Evolutionary conservation across 30 jellyfish, hydroid and myxozoan genomes (phyloP).

Genomic region (Mastigias papua): DNA sequence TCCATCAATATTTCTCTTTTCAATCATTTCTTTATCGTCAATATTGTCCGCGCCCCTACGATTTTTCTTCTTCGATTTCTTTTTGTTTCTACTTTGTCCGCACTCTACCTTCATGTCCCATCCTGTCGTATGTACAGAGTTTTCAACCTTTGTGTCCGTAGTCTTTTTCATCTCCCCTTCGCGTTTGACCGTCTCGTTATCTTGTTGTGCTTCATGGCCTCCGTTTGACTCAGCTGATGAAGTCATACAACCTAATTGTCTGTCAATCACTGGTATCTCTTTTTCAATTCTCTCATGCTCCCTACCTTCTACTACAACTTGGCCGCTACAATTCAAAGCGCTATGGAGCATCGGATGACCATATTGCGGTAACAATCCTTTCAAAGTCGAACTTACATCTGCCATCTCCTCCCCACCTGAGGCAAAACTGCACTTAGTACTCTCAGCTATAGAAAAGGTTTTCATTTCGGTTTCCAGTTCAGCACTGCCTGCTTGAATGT

Average conservation of each 20-base stretch:
- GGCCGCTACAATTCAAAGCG: background rate
- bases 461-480: constrained; percentile 23
- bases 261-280: constrained; percentile 28
- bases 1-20: constrained; percentile 15
- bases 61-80: constrained; percentile 59
- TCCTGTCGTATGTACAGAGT: background rate
- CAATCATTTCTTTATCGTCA: constrained; percentile 8
- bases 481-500: background rate
- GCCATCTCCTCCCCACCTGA: constrained; percentile 18
- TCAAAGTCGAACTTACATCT: constrained; percentile 2
- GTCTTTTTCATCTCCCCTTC: background rate
- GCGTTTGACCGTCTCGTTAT: background rate
- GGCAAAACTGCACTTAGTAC: background rate
- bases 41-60: constrained; percentile 19
- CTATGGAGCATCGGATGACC: background rate
- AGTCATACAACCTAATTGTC: background rate
- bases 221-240: background rate
- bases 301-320: background rate
- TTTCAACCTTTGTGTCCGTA: background rate
- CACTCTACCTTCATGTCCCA: background rate
- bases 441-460: constrained; percentile 23
- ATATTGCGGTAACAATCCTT: constrained; percentile 26
- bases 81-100: constrained; percentile 15
- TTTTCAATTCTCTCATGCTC: constrained; percentile 3
- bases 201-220: background rate